Percentiles rank a stretch among this genome's conserved stretches.
phyloP scores from a whole-genome alignment of 2,888 invertebrate species.

The Laothoe populi region DNA sequence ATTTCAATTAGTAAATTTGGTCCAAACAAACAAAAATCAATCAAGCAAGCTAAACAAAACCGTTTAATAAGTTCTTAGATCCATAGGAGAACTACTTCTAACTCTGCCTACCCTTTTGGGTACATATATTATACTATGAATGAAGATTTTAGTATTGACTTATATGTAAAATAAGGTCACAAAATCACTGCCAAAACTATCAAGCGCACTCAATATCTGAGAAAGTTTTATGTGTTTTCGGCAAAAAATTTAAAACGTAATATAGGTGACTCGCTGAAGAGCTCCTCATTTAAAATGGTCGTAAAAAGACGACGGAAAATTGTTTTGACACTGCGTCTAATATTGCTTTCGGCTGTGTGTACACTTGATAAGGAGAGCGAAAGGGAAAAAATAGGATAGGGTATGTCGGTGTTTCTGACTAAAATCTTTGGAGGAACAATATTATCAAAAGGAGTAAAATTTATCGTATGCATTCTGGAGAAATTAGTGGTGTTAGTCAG shows the following conservation, averaged over 20 bases:
- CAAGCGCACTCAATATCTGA: constrained; percentile 7
- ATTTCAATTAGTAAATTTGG: too few species aligned
- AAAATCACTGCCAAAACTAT: constrained; percentile 9
- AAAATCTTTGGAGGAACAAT: background rate
- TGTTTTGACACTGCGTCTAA: constrained; percentile 66
- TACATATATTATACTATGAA: too few species aligned
- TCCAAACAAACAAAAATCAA: too few species aligned
- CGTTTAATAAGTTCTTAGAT: too few species aligned
- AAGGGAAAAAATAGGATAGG: background rate
- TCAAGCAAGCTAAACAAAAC: too few species aligned
- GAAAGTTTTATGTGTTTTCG: constrained; percentile 19
- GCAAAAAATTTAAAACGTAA: constrained; percentile 31
- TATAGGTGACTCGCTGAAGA: constrained; percentile 41
- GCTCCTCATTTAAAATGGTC: constrained; percentile 64
- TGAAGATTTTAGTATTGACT: too few species aligned
- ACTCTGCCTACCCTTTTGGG: too few species aligned
- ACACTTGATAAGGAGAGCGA: constrained; percentile 5
- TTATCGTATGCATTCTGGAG: too few species aligned
- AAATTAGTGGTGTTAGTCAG: background rate
- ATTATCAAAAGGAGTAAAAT: too few species aligned
- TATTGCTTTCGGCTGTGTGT: constrained; percentile 47
- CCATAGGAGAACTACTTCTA: too few species aligned
- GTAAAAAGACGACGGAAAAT: constrained; percentile 62
- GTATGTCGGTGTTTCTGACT: background rate
- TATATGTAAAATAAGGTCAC: background rate